Evolutionary conservation across 2,113 vertebrate genomes (phyloP), one percentile per base, ranked within the genome.

Genomic region (Lagopus muta): DNA sequence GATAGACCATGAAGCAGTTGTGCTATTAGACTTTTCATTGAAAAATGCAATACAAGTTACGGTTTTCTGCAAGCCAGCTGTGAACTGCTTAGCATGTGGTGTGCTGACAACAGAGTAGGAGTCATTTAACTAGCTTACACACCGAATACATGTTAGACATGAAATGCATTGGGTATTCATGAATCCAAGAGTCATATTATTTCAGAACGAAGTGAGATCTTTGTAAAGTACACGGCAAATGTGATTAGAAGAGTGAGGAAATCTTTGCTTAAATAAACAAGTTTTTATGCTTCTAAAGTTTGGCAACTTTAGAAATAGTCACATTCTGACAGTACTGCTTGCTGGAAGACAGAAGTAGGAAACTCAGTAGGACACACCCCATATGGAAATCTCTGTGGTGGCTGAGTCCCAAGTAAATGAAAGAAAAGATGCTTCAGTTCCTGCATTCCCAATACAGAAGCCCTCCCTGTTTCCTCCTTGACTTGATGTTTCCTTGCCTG

Each of bases 271-370:
- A 65, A 36, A 27, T 30, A 78, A 89, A 18, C 25, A 81, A 52
- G 30, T 2, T 72, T 72, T 8, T 67, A 66, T 10, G 27, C 9
- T 28, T 54, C 38, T 69, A 1, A 1, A 1, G 8, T 8, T 3
- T 54, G n/a, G 15, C 10, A 17, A 72, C 32, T 86, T 83, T 47
- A 62, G 38, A 85, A 80, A 85, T 10, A 55, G 65, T 28, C 3
- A 4, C 55, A 13, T 71, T 83, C 47, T 88, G 42, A 78, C 9
- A 18, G 11, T 27, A 57, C 4, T 55, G 28, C 17, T 52, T 2
- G 1, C 11, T 71, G 38, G 27, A 71, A 84, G n/a, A 73, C 45
- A 77, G 50, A 6, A 76, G 80, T 42, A 36, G 9, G 74, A 71
- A 77, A 30, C 60, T 70, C 19, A 67, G 27, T 13, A 80, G 21